phyloP scores from a whole-genome alignment of 2,113 vertebrate species.

The Silurus asotus region DNA sequence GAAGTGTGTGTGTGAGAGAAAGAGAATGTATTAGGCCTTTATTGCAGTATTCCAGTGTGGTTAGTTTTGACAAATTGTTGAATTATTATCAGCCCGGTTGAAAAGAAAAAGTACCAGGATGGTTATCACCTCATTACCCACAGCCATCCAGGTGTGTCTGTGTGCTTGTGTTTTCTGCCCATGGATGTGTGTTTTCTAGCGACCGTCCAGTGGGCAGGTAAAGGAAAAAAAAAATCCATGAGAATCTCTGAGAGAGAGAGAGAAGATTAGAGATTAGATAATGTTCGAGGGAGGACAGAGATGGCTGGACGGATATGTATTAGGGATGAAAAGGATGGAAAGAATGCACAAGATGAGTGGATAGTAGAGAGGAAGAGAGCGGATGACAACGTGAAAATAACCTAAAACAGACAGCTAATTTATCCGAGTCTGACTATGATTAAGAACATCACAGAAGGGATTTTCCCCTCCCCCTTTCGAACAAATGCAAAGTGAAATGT shows the following conservation, averaged over 20 bases:
- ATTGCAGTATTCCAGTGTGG: constrained; percentile 23
- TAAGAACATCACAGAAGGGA: background rate
- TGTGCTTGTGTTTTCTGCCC: background rate
- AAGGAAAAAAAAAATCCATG: background rate
- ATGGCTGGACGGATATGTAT: constrained; percentile 25
- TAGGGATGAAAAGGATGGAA: constrained; percentile 12
- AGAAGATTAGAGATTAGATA: constrained; percentile 26
- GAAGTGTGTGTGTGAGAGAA: background rate
- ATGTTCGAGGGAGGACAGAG: constrained; percentile 8
- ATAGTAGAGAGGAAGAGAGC: constrained; percentile 7
- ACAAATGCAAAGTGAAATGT: constrained; percentile 8
- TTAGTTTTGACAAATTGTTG: constrained; percentile 33
- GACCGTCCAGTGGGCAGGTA: constrained; percentile 21
- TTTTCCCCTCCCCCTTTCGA: background rate
- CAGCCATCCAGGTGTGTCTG: constrained; percentile 21
- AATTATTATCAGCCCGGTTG: background rate
- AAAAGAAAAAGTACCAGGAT: constrained; percentile 12
- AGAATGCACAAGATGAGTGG: constrained; percentile 3
- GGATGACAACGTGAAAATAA: background rate
- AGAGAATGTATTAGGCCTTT: background rate
- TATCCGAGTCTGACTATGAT: constrained; percentile 5
- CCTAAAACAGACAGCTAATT: background rate
- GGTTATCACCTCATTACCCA: constrained; percentile 17
- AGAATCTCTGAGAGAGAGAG: background rate
- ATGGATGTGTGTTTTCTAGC: constrained; percentile 4